These are phyloP conservation scores for Noctua comes DNA, from an alignment of 2,888 invertebrate species.

Conservation along the genomic window DNA sequence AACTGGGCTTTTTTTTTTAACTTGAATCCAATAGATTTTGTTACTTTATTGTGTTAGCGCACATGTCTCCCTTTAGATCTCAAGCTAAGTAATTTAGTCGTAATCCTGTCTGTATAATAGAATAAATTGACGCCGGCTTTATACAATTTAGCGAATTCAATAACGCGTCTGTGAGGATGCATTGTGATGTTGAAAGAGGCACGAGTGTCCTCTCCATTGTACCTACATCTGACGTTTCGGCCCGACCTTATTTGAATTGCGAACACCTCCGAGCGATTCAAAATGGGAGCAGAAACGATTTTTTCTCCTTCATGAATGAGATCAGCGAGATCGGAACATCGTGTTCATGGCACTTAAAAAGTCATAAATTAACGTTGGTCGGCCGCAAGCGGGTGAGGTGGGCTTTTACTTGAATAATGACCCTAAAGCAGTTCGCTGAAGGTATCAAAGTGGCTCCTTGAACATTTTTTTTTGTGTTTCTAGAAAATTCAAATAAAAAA, in stretches of 20 bases:
- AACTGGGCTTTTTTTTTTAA: constrained; percentile 62
- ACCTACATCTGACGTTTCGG: constrained; percentile 40
- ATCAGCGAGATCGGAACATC: constrained; percentile 77
- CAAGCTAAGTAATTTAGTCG: constrained; percentile 44
- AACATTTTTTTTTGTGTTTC: constrained; percentile 61
- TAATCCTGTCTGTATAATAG: constrained; percentile 23
- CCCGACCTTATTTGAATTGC: constrained; percentile 57
- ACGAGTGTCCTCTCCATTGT: constrained; percentile 47
- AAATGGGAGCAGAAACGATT: constrained; percentile 66
- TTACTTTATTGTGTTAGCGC: constrained; percentile 49
- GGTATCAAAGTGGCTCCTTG: constrained; percentile 66
- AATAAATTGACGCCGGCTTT: constrained; percentile 36
- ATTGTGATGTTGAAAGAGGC: constrained; percentile 53
- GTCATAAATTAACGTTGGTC: constrained; percentile 82
- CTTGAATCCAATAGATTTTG: constrained; percentile 47
- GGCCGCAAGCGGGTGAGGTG: constrained; percentile 74
- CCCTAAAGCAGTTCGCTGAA: constrained; percentile 69
- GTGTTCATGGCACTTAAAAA: constrained; percentile 84
- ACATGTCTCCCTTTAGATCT: constrained; percentile 40
- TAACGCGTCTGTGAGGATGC: constrained; percentile 46
- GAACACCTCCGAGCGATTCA: constrained; percentile 53
- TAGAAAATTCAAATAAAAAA: constrained; percentile 30
- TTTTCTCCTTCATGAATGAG: constrained; percentile 72
- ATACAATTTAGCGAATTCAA: constrained; percentile 50
- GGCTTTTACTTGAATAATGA: constrained; percentile 80